Conservation (phyloP, 2,797 vertebrate species). For the Picus viridis region DNA sequence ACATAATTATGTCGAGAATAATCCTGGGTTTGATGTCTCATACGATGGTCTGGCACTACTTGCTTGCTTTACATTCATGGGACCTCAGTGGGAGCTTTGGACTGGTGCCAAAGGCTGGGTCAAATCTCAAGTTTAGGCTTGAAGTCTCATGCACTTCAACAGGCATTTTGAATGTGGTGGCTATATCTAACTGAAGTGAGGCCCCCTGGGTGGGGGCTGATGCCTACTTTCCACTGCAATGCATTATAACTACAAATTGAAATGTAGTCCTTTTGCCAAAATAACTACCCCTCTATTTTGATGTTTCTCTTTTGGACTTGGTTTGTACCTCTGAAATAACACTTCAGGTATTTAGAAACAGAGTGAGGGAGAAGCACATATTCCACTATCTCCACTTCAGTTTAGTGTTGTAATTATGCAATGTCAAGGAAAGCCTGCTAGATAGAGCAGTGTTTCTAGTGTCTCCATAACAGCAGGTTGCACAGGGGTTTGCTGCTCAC, state of each 20-base stretch:
- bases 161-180: not conserved
- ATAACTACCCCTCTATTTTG: not conserved
- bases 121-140: not conserved
- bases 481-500: not conserved
- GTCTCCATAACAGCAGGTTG: not conserved
- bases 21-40: not conserved
- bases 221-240: not conserved
- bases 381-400: not conserved
- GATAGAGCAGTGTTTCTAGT: not conserved
- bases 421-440: not conserved
- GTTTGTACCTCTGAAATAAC: constrained; percentile 15
- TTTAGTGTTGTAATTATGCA: constrained; percentile 32
- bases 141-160: not conserved
- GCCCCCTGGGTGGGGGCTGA: not conserved
- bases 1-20: not conserved
- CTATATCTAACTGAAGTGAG: not conserved
- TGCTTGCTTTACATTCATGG: not conserved
- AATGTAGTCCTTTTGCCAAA: not conserved
- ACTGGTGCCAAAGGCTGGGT: not conserved
- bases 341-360: not conserved
- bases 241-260: not conserved
- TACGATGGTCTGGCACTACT: not conserved
- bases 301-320: constrained; percentile 5
- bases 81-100: not conserved
- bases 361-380: not conserved